Conservation (phyloP, 2,888 invertebrate genomes). For the Nineta flava region DNA sequence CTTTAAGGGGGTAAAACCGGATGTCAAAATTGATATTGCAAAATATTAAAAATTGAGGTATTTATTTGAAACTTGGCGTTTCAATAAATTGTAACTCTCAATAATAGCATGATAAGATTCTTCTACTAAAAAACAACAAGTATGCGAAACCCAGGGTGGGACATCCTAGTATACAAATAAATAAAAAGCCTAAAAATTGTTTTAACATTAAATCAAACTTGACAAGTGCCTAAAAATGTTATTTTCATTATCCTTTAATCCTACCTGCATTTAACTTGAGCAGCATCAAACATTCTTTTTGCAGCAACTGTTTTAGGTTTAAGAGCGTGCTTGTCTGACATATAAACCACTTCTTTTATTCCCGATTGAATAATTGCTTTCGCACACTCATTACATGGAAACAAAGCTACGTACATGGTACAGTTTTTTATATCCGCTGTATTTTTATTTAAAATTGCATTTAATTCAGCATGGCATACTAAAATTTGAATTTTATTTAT, state of each 20-base stretch:
- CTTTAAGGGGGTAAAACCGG: too few species aligned
- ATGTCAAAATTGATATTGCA: too few species aligned
- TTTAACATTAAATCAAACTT: neutral
- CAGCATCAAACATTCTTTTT: slow-evolving; percentile 65
- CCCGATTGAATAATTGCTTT: slow-evolving; percentile 93
- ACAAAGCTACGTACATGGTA: slow-evolving; percentile 74
- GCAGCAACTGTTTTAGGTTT: slow-evolving; percentile 57
- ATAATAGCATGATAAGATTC: too few species aligned
- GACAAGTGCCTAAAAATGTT: too few species aligned
- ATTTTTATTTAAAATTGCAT: slow-evolving; percentile 89
- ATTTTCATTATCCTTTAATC: too few species aligned
- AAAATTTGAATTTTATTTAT: slow-evolving; percentile 24
- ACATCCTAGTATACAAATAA: too few species aligned
- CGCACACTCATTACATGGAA: slow-evolving; percentile 96
- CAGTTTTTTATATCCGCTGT: slow-evolving; percentile 59
- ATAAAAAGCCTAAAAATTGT: too few species aligned
- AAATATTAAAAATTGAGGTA: too few species aligned
- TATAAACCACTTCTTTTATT: slow-evolving; percentile 59
- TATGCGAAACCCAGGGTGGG: too few species aligned
- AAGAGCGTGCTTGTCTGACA: slow-evolving; percentile 65
- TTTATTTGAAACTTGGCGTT: too few species aligned
- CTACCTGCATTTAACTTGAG: slow-evolving; percentile 51
- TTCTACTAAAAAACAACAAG: neutral
- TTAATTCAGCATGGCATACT: slow-evolving; percentile 98
- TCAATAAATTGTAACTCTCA: too few species aligned